These are phyloP conservation scores for Drosophila affinis DNA, from an alignment of 2,888 invertebrate genomes.

Conservation along the genomic window DNA sequence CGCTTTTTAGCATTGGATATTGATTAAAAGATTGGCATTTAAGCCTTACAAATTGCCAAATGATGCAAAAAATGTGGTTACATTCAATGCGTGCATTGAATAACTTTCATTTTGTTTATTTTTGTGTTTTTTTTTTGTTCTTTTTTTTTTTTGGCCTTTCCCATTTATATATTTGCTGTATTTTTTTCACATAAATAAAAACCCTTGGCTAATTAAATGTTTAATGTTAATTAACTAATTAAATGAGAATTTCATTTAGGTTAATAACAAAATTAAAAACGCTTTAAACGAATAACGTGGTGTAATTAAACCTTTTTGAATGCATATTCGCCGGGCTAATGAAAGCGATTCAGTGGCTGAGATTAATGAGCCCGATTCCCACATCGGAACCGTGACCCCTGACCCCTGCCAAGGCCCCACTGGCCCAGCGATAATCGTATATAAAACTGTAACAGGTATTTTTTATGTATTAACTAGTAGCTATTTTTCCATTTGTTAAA, in stretches of 20 bases:
- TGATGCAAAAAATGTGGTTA: conserved; percentile 32
- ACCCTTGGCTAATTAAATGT: conserved; percentile 56
- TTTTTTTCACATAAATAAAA: conserved; percentile 14
- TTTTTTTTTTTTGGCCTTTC: conserved; percentile 29
- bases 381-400: background rate
- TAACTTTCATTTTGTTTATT: conserved; percentile 34
- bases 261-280: conserved; percentile 48
- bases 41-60: conserved; percentile 41
- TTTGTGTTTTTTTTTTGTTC: conserved; percentile 21
- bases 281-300: conserved; percentile 37
- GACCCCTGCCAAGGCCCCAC: background rate
- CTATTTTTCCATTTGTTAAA: conserved; percentile 18
- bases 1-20: conserved; percentile 27
- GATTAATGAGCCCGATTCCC: conserved; percentile 29
- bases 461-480: conserved; percentile 27
- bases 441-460: conserved; percentile 13
- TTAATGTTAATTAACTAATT: conserved; percentile 61
- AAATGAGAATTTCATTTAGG: conserved; percentile 39
- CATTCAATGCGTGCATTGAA: conserved; percentile 40
- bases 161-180: conserved; percentile 8
- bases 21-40: conserved; percentile 42
- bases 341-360: conserved; percentile 16
- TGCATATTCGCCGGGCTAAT: conserved; percentile 17
- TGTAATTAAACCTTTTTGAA: conserved; percentile 33
- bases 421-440: conserved; percentile 15